Evolutionary conservation across 2,113 vertebrate species (phyloP), one percentile per base, ranked within the genome.

Genomic region (Pachypanchax playfairii): DNA sequence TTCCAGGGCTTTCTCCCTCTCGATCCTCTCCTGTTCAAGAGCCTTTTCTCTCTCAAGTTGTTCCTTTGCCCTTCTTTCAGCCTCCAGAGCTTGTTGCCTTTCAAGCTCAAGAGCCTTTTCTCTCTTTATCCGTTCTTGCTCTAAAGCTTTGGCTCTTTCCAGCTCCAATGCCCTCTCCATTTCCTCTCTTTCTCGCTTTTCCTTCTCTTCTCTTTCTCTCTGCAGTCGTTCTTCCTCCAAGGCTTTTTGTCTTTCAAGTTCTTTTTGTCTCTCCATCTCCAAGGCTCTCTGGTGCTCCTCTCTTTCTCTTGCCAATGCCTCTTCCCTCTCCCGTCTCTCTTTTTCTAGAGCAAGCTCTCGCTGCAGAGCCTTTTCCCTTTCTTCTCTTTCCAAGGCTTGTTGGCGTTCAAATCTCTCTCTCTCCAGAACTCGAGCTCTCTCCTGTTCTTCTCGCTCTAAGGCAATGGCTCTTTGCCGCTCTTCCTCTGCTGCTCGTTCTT

Each of bases 341-440:
- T 57, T 63, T 70, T 83, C 84, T 15, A 75, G 43, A 74, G 80
- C 73, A 42, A 82, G 70, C 47, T 87, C 82, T 53, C 22, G 36
- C 72, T 79, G 72, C 50, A 81, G 63, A 60, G 80, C 80, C 28
- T 69, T 83, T 60, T 87, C 84, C 50, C 48, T 66, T 65, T 87
- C 82, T 4, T 85, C 76, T 56, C 75, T 84, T 70, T 88, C 85
- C 39, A 88, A 55, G 18, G 73, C 76, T 29, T 82, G 76, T 65
- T 88, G 80, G 31, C 29, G 67, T 51, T 82, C 84, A 48, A 83
- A 46, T 58, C 73, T 73, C 70, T 88, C 85, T 48, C 35, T 68
- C 42, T 87, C 84, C 25, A 87, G 43, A 51, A 75, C 79, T 46
- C 35, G 4, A 4, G 4, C 28, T 8, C 8, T 75, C 56, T 89